phyloP scores from a whole-genome alignment of 2,797 vertebrate species.

The Mus minutoides region DNA sequence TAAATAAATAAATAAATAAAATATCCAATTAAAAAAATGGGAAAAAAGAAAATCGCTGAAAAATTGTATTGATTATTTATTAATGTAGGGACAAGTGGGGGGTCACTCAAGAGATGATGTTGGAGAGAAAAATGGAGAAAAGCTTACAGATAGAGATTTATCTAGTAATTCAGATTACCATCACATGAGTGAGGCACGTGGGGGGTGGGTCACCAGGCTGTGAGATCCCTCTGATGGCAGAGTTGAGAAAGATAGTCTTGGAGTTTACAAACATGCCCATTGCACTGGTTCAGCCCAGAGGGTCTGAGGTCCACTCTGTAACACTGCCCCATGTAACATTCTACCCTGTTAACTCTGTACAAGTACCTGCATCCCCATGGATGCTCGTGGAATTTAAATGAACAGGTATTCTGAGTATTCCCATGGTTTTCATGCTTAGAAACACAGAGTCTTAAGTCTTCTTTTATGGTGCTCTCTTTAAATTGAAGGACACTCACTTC shows the following conservation, averaged over 20 bases:
- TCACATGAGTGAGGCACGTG: neutral
- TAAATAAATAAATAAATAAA: too few species aligned
- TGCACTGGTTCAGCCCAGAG: neutral
- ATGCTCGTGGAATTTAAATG: neutral
- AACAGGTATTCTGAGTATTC: neutral
- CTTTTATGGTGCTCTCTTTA: slow-evolving; percentile 37
- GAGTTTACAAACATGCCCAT: neutral
- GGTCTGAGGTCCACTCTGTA: neutral
- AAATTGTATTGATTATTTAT: neutral
- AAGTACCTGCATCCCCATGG: neutral
- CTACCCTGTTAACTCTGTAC: neutral
- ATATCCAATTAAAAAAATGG: too few species aligned
- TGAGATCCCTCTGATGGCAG: neutral
- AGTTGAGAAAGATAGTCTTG: neutral
- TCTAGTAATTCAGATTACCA: neutral
- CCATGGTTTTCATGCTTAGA: neutral
- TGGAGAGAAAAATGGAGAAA: neutral
- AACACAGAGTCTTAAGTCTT: neutral
- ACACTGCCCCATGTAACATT: neutral
- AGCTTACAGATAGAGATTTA: rapidly evolving
- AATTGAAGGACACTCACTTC: neutral
- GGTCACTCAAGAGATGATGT: neutral
- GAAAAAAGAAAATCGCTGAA: too few species aligned
- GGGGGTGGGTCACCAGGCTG: rapidly evolving
- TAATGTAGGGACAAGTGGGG: neutral